Base-by-base conservation (phyloP, 2,888 invertebrate species). In the Drepana falcataria region DNA sequence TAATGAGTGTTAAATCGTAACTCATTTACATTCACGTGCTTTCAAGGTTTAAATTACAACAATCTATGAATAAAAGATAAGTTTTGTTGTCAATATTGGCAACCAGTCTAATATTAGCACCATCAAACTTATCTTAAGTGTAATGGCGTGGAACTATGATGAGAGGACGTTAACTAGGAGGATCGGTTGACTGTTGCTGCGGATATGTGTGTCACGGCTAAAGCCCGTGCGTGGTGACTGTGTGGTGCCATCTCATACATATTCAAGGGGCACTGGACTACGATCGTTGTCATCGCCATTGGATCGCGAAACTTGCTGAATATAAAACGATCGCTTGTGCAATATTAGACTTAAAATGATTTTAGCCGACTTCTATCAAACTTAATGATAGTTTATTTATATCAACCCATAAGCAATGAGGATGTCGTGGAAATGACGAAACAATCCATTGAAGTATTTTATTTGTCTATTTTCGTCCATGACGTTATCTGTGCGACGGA, bases 191-290 rank as follows among this genome's bases (percentile, higher is more conserved):
- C 69, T 73, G 67, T 75, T 69, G 41, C 57, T 52, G 57, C 68
- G 68, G 78, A 86, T 21, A 21, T 86, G 79, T 88, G 75, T 90
- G 89, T 88, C 90, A 90, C 76, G 87, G 87, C 76, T 85, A 77
- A 67, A 73, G 65, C 69, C 64, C 72, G 71, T 77, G 77, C 79
- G 80, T 82, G 82, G 78, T 71, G 75, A 61, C 73, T 72, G 75
- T 76, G 76, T 73, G 72, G 73, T 73, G 69, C 66, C 64, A 64
- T 61, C 77, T 86, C 81, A 87, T 90, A 84, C 81, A 88, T 90
- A 89, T 90, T 87, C 85, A 87, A 73, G 60, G 68, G 74, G 70
- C 75, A 71, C 73, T 73, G 77, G 76, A 70, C 75, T 75, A 71
- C 74, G 75, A 80, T 79, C 71, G 73, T 75, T 40, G 40, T 40